Percentiles rank a stretch among this genome's conserved stretches.
phyloP scores from a whole-genome alignment of 2,113 vertebrate genomes.

The Myotis yumanensis region DNA sequence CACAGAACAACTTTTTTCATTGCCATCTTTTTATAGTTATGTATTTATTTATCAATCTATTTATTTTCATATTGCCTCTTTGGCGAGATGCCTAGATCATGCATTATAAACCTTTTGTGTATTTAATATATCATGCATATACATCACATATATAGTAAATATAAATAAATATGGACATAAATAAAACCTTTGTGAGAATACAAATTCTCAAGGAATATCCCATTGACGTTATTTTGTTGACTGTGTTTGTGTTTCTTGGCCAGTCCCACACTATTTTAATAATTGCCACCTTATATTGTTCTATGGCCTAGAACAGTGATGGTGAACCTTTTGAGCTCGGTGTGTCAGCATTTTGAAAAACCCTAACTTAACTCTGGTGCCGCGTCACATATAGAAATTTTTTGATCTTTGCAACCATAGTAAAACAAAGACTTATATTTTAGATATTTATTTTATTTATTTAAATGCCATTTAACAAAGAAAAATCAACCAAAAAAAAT shows the following conservation, averaged over 20 bases:
- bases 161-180: not conserved
- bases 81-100: not conserved
- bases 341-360: too few species aligned
- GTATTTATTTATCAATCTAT: too few species aligned
- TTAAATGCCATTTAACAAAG: too few species aligned
- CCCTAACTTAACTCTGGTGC: too few species aligned
- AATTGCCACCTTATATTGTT: not conserved
- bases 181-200: not conserved
- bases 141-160: not conserved
- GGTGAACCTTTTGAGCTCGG: too few species aligned
- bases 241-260: not conserved
- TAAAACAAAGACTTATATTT: too few species aligned
- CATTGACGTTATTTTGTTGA: not conserved
- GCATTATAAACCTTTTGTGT: not conserved
- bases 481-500: too few species aligned
- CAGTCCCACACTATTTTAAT: not conserved
- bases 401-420: too few species aligned
- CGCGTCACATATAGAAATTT: too few species aligned
- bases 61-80: not conserved
- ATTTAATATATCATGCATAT: not conserved
- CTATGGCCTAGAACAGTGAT: not conserved
- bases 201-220: not conserved
- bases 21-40: too few species aligned
- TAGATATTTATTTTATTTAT: too few species aligned
- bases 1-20: not conserved